Conservation (phyloP, 2,113 vertebrate genomes). For the Cygnus buccinator region DNA sequence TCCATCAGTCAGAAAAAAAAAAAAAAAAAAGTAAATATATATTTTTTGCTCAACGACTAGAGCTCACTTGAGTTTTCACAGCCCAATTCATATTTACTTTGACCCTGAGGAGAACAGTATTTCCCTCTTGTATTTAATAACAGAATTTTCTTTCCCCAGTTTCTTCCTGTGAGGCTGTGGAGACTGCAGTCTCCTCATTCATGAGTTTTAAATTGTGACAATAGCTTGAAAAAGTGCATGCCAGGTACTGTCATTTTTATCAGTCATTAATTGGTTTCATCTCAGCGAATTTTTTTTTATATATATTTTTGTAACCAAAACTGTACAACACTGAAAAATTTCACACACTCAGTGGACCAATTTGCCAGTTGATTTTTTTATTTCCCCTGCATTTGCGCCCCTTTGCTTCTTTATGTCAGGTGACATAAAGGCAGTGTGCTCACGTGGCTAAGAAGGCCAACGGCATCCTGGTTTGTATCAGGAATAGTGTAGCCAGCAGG, state of each 20-base stretch:
- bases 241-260: background rate
- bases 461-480: no score
- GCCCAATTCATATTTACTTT: background rate
- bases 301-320: background rate
- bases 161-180: background rate
- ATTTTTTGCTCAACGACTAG: background rate
- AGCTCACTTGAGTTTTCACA: background rate
- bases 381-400: constrained; percentile 1
- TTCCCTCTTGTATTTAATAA: background rate
- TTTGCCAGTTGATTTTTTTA: constrained; percentile 30
- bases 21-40: background rate
- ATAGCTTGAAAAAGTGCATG: background rate
- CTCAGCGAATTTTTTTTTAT: background rate
- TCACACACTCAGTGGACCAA: background rate
- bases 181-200: background rate
- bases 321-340: background rate
- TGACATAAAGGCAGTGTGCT: background rate
- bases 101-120: background rate
- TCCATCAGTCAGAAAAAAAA: background rate
- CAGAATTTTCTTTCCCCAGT: background rate
- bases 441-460: no score
- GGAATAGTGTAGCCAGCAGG: no score
- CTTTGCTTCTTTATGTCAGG: background rate
- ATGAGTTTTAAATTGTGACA: background rate
- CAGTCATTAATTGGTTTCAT: background rate